Percentiles rank a stretch among this genome's conserved stretches.
Evolutionary conservation across 2,797 vertebrate genomes (phyloP).

Genomic region (Masticophis lateralis): DNA sequence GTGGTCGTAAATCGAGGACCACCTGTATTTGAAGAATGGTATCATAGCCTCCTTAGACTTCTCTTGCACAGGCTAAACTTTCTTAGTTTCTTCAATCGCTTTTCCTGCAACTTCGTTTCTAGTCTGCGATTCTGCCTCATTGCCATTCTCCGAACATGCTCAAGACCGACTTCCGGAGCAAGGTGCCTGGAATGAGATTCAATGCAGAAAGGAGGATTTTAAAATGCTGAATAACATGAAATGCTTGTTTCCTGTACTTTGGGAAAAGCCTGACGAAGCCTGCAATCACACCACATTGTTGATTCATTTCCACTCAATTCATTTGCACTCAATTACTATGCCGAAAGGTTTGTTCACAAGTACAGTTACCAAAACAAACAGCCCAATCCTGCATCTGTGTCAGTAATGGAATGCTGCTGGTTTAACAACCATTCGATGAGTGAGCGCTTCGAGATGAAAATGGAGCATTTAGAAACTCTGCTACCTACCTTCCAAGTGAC

Average conservation of each 20-base stretch:
- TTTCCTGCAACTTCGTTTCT: neutral
- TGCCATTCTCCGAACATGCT: neutral
- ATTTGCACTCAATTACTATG: neutral
- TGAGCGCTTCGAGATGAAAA: too few species aligned
- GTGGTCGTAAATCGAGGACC: neutral
- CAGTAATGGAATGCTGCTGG: too few species aligned
- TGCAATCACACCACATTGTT: neutral
- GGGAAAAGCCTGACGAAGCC: neutral
- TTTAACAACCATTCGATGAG: too few species aligned
- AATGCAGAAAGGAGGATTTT: neutral
- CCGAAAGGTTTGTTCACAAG: neutral
- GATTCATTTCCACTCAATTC: neutral
- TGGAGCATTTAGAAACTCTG: too few species aligned
- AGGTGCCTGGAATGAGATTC: neutral
- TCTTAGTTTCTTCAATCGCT: neutral
- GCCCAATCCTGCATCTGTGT: neutral
- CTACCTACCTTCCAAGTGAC: too few species aligned
- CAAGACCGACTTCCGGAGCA: neutral
- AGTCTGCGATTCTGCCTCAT: neutral
- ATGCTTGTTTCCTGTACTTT: neutral
- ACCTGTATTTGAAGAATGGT: neutral
- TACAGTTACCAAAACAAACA: neutral
- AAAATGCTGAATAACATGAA: neutral
- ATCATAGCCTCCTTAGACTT: neutral
- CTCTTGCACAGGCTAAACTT: neutral